Evolutionary conservation across 2,113 vertebrate species (phyloP).

Genomic region (Periophthalmus modestus): DNA sequence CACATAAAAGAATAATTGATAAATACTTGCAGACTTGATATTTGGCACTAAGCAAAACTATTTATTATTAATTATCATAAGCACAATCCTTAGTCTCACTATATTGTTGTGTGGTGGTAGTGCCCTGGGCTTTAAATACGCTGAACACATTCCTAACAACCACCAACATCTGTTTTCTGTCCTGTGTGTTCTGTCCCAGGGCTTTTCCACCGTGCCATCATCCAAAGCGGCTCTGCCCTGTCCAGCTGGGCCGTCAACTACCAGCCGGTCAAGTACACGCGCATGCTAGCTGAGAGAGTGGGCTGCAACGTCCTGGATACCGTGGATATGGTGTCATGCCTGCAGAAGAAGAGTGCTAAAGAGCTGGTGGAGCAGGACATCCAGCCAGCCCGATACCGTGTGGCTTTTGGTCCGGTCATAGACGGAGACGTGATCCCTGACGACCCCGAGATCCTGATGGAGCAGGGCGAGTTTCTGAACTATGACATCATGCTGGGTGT

Average conservation of each 20-base stretch:
- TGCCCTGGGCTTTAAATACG: conserved; percentile 1
- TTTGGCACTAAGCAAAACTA: neutral
- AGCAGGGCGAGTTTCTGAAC: conserved; percentile 99
- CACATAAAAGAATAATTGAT: no score
- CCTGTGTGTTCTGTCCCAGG: conserved; percentile 68
- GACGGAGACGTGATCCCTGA: conserved; percentile 97
- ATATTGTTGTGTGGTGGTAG: conserved; percentile 10
- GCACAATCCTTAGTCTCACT: neutral
- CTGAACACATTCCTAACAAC: neutral
- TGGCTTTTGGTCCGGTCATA: conserved; percentile 96
- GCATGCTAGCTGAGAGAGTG: conserved; percentile 94
- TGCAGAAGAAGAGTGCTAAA: conserved; percentile 93
- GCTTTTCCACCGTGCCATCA: conserved; percentile 97
- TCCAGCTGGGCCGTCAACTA: conserved; percentile 99
- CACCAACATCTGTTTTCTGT: conserved; percentile 31
- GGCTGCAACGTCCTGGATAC: conserved; percentile 97
- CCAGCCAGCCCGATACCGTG: conserved; percentile 93
- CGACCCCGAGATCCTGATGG: conserved; percentile 98
- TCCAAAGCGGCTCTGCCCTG: conserved; percentile 94
- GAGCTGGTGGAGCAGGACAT: conserved; percentile 98
- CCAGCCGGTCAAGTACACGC: conserved; percentile 96
- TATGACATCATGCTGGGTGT: conserved; percentile 99
- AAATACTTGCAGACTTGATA: neutral
- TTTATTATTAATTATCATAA: neutral
- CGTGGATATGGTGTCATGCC: conserved; percentile 94